Evolutionary conservation across 2,113 vertebrate genomes (phyloP).

Genomic region (Oreochromis tanganicae): DNA sequence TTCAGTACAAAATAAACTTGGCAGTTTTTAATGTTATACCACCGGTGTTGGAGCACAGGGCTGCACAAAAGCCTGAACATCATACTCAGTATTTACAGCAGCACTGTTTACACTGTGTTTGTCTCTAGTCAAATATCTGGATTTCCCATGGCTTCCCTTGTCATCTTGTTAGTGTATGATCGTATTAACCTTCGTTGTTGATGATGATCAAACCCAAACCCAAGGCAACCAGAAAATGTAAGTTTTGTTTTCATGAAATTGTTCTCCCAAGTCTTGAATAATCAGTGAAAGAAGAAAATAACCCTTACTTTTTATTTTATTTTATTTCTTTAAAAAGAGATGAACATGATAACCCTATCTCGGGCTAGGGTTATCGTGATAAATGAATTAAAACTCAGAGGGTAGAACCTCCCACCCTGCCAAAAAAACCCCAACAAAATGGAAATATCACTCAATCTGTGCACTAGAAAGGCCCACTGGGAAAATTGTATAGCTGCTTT

Average conservation of each 20-base stretch:
- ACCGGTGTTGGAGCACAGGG: not conserved
- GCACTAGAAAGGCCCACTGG: not conserved
- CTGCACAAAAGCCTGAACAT: not conserved
- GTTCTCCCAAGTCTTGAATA: not conserved
- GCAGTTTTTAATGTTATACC: not conserved
- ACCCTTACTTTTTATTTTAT: not conserved
- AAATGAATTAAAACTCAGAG: not conserved
- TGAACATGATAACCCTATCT: not conserved
- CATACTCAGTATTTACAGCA: not conserved
- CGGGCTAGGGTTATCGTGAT: not conserved
- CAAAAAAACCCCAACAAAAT: not conserved
- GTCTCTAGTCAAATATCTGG: not conserved
- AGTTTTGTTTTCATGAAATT: not conserved
- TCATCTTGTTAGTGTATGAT: not conserved
- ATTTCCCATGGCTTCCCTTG: not conserved
- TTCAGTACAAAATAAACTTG: not conserved
- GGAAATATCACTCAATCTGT: not conserved
- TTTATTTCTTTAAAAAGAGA: not conserved
- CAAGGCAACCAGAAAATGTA: not conserved
- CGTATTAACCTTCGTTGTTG: accelerated
- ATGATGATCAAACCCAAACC: not conserved
- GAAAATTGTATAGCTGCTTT: not conserved
- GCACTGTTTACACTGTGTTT: not conserved
- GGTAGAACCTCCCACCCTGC: not conserved
- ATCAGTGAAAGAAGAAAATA: not conserved